These are phyloP conservation scores for Trematomus bernacchii DNA, from an alignment of 2,797 vertebrate genomes.

Conservation along the genomic window DNA sequence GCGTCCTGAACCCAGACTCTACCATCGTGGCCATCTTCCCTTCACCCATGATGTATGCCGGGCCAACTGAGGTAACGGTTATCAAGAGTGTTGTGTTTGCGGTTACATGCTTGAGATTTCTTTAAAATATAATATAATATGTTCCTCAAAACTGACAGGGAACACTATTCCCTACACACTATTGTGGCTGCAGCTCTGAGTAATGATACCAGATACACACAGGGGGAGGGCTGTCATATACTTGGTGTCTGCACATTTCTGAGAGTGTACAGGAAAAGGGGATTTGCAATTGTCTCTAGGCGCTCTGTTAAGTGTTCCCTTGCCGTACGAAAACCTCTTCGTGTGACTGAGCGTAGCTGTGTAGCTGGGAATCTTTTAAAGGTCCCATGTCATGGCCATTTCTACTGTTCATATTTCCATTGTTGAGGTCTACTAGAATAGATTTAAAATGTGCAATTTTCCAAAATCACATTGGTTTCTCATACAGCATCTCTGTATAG, in stretches of 20 bases:
- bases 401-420: too few relatives aligned
- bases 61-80: constrained; percentile 94
- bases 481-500: too few relatives aligned
- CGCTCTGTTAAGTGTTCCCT: constrained; percentile 51
- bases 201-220: constrained; percentile 22
- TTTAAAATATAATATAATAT: constrained; percentile 5
- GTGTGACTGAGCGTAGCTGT: constrained; percentile 53
- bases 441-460: too few relatives aligned
- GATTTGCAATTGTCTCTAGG: constrained; percentile 44
- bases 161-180: too few relatives aligned
- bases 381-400: too few relatives aligned
- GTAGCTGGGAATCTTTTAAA: constrained; percentile 70
- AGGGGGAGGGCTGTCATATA: constrained; percentile 23
- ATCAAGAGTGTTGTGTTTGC: constrained; percentile 21
- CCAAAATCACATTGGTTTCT: too few relatives aligned
- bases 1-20: constrained; percentile 89
- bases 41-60: constrained; percentile 99
- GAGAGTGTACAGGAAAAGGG: constrained; percentile 55
- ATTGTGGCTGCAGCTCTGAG: constrained; percentile 1
- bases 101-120: constrained; percentile 28
- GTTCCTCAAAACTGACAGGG: constrained; percentile 38
- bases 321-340: constrained; percentile 37
- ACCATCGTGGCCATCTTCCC: constrained; percentile 98
- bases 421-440: too few relatives aligned
- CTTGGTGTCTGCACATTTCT: constrained; percentile 37